Evolutionary conservation across 2,113 vertebrate genomes (phyloP).

Genomic region (Leucopsar rothschildi): DNA sequence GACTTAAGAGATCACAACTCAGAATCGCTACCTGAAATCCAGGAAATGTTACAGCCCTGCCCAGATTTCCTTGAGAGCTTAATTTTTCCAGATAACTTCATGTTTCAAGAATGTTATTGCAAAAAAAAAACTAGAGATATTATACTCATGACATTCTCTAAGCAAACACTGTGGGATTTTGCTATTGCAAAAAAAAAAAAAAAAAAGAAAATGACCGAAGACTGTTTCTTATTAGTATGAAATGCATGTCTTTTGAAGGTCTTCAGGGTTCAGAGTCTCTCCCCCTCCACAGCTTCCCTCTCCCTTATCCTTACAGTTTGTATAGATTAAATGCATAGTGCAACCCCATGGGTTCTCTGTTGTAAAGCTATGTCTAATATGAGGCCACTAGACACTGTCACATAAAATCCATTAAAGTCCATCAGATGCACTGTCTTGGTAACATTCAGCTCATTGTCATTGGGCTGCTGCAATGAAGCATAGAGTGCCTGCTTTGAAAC

Average conservation of each 20-base stretch:
- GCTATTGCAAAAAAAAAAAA: neutral
- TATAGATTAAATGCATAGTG: conserved; percentile 65
- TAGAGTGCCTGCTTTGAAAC: conserved; percentile 68
- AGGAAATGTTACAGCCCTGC: conserved; percentile 61
- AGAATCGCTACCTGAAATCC: conserved; percentile 73
- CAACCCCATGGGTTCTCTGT: conserved; percentile 64
- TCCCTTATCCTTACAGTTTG: conserved; percentile 55
- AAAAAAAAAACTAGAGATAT: conserved; percentile 41
- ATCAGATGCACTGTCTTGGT: conserved; percentile 67
- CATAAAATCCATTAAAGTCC: conserved; percentile 72
- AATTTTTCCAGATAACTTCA: conserved; percentile 70
- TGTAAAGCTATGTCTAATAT: conserved; percentile 67
- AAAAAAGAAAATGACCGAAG: neutral
- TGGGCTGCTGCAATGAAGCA: conserved; percentile 69
- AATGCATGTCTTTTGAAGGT: conserved; percentile 64
- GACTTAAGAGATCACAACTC: conserved; percentile 81
- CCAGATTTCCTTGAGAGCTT: conserved; percentile 72
- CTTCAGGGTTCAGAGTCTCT: conserved; percentile 59
- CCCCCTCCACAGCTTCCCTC: conserved; percentile 31
- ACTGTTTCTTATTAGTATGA: conserved; percentile 50
- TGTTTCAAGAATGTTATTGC: neutral
- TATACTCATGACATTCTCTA: neutral
- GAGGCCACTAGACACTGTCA: conserved; percentile 66
- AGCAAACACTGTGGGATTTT: neutral
- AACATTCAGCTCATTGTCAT: conserved; percentile 65